Conservation (phyloP, 2,888 invertebrate species). For the Drosophila affinis region DNA sequence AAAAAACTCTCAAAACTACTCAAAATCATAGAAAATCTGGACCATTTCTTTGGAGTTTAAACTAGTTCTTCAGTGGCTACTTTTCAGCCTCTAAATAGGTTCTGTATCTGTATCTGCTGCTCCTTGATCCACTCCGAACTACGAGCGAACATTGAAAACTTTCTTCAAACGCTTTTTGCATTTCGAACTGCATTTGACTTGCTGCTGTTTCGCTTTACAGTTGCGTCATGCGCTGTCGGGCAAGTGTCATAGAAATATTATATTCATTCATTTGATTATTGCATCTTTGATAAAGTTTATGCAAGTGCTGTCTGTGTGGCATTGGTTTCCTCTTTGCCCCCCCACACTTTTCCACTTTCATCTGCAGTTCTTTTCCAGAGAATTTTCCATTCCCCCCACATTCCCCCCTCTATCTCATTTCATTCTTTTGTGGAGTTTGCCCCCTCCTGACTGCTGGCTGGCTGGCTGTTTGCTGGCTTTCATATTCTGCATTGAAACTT, state of each 20-base stretch:
- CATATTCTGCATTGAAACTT: conserved; percentile 30
- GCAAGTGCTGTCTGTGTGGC: background rate
- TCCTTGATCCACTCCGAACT: no score
- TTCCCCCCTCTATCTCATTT: background rate
- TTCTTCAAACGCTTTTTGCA: background rate
- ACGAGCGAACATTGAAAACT: background rate
- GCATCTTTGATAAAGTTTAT: background rate
- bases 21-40: no score
- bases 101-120: no score
- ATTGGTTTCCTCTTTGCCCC: background rate
- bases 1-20: no score
- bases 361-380: background rate
- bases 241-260: background rate
- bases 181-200: background rate
- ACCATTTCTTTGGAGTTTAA: no score
- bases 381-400: background rate
- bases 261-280: background rate
- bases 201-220: background rate
- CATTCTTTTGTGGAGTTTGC: conserved; percentile 2
- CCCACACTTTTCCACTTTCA: background rate
- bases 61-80: no score
- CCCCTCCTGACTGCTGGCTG: conserved; percentile 1
- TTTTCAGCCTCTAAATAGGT: no score
- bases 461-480: conserved; percentile 14
- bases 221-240: background rate